Percentiles rank a stretch among this genome's conserved stretches.
Conservation (phyloP, 2,888 invertebrate genomes). For the Phaonia tiefii region DNA sequence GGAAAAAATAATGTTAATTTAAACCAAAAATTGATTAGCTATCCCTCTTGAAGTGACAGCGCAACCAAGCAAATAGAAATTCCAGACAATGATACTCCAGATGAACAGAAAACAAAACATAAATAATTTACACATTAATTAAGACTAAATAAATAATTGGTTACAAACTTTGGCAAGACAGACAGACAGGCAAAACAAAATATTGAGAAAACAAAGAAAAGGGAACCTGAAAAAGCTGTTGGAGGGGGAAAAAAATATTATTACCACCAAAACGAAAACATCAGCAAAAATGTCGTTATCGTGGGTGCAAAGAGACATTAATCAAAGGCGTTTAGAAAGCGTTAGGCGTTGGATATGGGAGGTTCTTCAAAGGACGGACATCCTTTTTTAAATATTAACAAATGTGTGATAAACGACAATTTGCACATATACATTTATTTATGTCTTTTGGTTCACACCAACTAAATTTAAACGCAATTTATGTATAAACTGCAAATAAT, state of each 20-base stretch:
- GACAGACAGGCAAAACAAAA: neutral
- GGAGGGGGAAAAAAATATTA: too few relatives aligned
- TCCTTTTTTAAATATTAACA: too few relatives aligned
- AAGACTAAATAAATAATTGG: constrained; percentile 42
- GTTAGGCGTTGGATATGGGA: too few relatives aligned
- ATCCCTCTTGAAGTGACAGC: neutral
- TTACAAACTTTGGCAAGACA: neutral
- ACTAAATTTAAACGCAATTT: constrained; percentile 38
- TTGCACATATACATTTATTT: too few relatives aligned
- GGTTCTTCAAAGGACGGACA: too few relatives aligned
- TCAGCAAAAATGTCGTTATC: neutral
- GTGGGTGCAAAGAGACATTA: neutral
- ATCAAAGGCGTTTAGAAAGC: neutral
- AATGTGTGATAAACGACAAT: too few relatives aligned
- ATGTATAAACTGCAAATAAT: constrained; percentile 34
- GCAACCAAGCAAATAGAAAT: neutral
- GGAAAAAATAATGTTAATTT: neutral
- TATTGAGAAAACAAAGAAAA: too few relatives aligned
- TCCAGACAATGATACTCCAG: neutral
- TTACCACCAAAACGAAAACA: too few relatives aligned
- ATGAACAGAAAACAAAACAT: constrained; percentile 16
- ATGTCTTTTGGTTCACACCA: too few relatives aligned
- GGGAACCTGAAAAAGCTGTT: too few relatives aligned
- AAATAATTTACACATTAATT: constrained; percentile 43
- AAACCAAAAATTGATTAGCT: constrained; percentile 43